Evolutionary conservation across 2,113 vertebrate genomes (phyloP), one percentile per base, ranked within the genome.

Genomic region (Eulemur rufifrons): DNA sequence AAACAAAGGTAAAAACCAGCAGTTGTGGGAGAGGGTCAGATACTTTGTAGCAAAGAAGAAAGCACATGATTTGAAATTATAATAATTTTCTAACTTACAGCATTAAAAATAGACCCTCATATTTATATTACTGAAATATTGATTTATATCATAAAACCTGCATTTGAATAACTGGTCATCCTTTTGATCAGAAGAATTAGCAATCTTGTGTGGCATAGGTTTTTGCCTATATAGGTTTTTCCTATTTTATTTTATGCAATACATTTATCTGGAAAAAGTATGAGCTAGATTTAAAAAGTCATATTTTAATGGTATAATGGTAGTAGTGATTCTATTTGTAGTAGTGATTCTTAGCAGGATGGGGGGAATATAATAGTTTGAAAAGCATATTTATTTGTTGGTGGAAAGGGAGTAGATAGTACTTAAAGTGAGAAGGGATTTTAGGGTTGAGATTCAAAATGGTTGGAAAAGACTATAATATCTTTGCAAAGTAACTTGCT

Each of bases 1-100:
- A 98, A 99, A 97, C 96, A 99, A 99, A 99, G 98, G 98, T 99
- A 98, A 97, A 97, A 85, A 61, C 11, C 47, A 96, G 4, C 42
- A 15, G 9, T 63, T 52, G 14, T 50, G 20, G 25, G 25, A 50
- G 21, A 52, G 23, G 78, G 50, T 15, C 13, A 39, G 63, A 39
- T 64, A 73, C 29, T 77, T 84, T 29, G 2, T 64, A 56, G n/a
- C 13, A 88, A 92, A 83, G 47, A 86, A 83, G 59, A 86, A 74
- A 86, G 29, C 25, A 56, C 5, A 7, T 59, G 3, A 89, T 56
- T 71, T 95, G 71, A 6, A 23, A 50, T 86, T 64, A 56, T 66
- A 81, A 37, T 86, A 68, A 81, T 80, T 89, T 69, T 27, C 18
- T 94, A 73, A 85, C 84, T 84, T 71, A 34, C 9, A 64, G 34